These are phyloP conservation scores for Porites divaricata DNA, from an alignment of 92 coral and sea anemone species.

Conservation along the genomic window DNA sequence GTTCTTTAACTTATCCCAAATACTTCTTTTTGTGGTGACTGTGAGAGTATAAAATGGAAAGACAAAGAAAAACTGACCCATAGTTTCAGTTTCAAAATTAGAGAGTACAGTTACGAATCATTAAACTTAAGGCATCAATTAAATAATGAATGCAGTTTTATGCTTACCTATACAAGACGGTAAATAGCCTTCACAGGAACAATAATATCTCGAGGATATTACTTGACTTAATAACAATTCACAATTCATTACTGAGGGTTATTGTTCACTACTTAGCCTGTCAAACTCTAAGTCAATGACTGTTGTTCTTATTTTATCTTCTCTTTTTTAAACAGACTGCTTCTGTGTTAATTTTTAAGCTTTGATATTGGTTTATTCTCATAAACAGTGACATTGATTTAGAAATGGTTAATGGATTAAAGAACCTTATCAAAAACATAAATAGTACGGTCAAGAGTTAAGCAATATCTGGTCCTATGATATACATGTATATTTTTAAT, in stretches of 20 bases:
- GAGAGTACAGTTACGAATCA: too few relatives aligned
- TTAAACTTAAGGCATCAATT: background rate
- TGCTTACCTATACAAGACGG: background rate
- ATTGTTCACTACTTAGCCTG: background rate
- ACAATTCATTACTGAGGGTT: background rate
- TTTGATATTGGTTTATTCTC: background rate
- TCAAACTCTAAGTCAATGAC: background rate
- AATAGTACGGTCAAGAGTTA: too few relatives aligned
- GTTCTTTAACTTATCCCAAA: too few relatives aligned
- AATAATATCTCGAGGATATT: conserved; percentile 2
- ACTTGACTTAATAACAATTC: background rate
- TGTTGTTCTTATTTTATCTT: background rate
- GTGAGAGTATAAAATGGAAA: too few relatives aligned
- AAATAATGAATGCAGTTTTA: background rate
- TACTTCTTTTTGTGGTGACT: too few relatives aligned
- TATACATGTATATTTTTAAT: too few relatives aligned
- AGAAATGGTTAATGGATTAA: background rate
- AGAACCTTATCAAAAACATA: background rate
- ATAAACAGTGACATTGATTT: background rate
- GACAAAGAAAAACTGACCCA: too few relatives aligned
- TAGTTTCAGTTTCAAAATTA: too few relatives aligned
- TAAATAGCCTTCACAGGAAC: conserved; percentile 14
- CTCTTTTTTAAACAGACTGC: background rate
- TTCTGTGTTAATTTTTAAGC: too few relatives aligned
- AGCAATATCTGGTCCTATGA: too few relatives aligned